Evolutionary conservation across 2,888 invertebrate species (phyloP), one percentile per base, ranked within the genome.

Genomic region (Agonum fuliginosum): DNA sequence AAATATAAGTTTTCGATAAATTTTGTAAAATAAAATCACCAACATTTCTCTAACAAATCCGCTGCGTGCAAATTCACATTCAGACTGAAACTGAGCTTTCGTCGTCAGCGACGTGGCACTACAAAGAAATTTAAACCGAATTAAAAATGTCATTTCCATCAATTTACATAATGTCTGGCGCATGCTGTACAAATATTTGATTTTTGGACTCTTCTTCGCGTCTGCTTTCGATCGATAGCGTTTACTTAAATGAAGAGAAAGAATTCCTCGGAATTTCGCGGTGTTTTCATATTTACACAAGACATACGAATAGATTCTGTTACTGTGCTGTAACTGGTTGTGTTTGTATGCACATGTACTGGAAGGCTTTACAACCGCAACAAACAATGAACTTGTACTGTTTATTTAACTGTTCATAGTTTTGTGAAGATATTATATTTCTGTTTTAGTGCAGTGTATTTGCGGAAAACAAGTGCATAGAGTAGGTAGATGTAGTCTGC

Each of bases 91-190:
- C 30, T 37, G 19, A 62, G 17, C 4, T 17, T 30, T 5, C 30
- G 8, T 12, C 24, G 27, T 8, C 30, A 27, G 19, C 62, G 62
- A 34, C 58, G 30, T 27, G 58, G 30, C 58, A 67, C 41, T 67
- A 37, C 34, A 67, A 67, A 67, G 67, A 41, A 67, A 67, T 41
- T 67, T 67, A 67, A 67, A 67, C 37, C 12, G 41, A 67, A 67
- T 67, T 67, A 41, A 67, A 67, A 41, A 67, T 67, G 67, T 67
- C 67, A 67, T 41, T 67, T 67, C 67, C 67, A 67, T 67, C 67
- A 67, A 67, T 67, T 67, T 67, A 41, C 67, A 67, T 67, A 67
- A 67, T 67, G 67, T 67, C 67, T 41, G 67, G 67, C 22, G 20
- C 67, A 67, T 67, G 22, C 67, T 67, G 41, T 67, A 41, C 67